phyloP scores from a whole-genome alignment of 2,113 vertebrate species.

The Upupa epops region DNA sequence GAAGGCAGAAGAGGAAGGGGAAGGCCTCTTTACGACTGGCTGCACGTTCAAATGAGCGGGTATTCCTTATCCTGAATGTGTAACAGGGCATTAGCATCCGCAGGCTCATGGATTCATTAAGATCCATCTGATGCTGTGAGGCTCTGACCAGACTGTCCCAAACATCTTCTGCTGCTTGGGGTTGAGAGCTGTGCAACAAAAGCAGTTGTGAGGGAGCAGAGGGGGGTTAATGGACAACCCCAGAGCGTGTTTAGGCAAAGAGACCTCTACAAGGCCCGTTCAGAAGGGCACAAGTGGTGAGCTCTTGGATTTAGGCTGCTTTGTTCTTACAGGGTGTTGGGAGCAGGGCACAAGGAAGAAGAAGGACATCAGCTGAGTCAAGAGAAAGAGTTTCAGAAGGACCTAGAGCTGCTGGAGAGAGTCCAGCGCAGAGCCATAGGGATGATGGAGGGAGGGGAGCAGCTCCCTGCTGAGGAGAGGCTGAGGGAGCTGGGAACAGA shows the following conservation, averaged over 20 bases:
- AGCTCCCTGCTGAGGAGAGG: too few relatives aligned
- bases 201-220: not conserved
- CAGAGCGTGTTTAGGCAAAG: not conserved
- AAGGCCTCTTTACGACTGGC: not conserved
- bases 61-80: not conserved
- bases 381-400: too few relatives aligned
- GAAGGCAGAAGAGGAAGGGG: not conserved
- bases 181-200: not conserved
- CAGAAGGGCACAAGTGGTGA: not conserved
- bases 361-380: too few relatives aligned
- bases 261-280: too few relatives aligned
- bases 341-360: too few relatives aligned
- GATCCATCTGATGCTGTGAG: not conserved
- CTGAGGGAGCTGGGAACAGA: too few relatives aligned
- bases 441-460: too few relatives aligned
- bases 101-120: too few relatives aligned
- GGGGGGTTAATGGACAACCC: not conserved
- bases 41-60: not conserved
- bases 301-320: not conserved
- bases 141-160: not conserved
- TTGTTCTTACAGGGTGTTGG: not conserved
- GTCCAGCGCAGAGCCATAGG: too few relatives aligned
- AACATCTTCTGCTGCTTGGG: not conserved
- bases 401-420: too few relatives aligned
- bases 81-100: not conserved